Percentiles rank a stretch among this genome's conserved stretches.
Conservation (phyloP, 2,113 vertebrate species). For the Neogobius melanostomus region DNA sequence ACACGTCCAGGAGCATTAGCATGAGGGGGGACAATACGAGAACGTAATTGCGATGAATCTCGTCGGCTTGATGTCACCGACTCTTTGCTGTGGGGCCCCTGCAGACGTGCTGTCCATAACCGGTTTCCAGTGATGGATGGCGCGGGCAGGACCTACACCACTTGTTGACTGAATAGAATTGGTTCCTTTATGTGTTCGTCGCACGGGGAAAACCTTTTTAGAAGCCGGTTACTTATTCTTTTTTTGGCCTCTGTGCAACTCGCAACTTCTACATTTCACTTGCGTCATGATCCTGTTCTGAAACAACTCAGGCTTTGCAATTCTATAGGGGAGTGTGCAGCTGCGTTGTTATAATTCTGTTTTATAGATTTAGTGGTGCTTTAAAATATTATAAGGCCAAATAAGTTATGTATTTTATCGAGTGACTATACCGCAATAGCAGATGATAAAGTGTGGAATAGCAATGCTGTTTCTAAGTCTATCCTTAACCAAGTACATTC, state of each 20-base stretch:
- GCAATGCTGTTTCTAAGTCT: too few relatives aligned
- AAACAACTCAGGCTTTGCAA: neutral
- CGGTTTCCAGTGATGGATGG: neutral
- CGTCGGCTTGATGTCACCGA: too few relatives aligned
- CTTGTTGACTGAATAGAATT: neutral
- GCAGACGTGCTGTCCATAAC: neutral
- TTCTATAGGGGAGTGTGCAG: neutral
- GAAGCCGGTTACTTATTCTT: neutral
- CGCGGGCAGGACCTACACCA: neutral
- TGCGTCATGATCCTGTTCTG: neutral
- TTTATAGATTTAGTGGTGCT: neutral
- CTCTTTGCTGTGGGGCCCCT: too few relatives aligned
- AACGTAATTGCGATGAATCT: too few relatives aligned
- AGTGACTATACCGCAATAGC: too few relatives aligned
- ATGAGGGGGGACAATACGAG: too few relatives aligned
- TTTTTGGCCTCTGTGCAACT: neutral
- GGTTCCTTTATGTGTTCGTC: neutral
- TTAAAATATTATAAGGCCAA: neutral
- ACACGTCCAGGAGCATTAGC: too few relatives aligned
- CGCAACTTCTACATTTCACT: neutral
- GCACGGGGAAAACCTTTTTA: neutral
- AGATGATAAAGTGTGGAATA: too few relatives aligned
- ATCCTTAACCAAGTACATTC: too few relatives aligned
- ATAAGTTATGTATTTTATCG: neutral
- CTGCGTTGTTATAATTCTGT: neutral